Conservation (phyloP, 2,888 invertebrate genomes). For the Pristionchus arcanus region DNA sequence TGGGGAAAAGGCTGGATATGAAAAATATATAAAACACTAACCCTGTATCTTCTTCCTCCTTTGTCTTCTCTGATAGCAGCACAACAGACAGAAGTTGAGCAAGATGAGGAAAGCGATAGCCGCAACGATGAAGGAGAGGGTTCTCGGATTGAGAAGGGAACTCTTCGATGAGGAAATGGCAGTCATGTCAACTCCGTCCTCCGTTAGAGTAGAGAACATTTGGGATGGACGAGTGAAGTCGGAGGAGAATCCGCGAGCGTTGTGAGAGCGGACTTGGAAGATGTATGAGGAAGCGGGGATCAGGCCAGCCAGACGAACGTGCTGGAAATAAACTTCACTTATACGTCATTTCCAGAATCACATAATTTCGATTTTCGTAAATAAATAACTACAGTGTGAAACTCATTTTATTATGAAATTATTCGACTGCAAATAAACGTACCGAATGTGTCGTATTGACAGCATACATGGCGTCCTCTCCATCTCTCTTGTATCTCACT, state of each 20-base stretch:
- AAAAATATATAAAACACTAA: conserved; percentile 41
- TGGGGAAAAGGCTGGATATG: too few relatives aligned
- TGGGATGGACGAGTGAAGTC: conserved; percentile 63
- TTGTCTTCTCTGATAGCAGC: conserved; percentile 60
- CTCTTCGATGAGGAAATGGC: conserved; percentile 13
- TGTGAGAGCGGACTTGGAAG: conserved; percentile 69
- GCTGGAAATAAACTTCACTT: conserved; percentile 55
- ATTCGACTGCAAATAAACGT: too few relatives aligned
- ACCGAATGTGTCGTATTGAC: conserved; percentile 74
- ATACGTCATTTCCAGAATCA: too few relatives aligned
- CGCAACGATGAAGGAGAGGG: conserved; percentile 28
- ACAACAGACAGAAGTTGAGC: conserved; percentile 58
- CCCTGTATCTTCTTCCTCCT: conserved; percentile 69
- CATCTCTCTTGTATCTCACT: conserved; percentile 69
- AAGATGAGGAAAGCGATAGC: conserved; percentile 57
- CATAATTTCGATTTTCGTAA: too few relatives aligned
- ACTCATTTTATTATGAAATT: too few relatives aligned
- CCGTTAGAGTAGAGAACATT: conserved; percentile 64
- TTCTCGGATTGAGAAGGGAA: not conserved
- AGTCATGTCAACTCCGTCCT: conserved; percentile 66
- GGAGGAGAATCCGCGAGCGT: conserved; percentile 66
- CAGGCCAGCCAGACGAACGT: conserved; percentile 64
- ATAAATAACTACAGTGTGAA: too few relatives aligned
- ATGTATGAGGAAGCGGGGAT: conserved; percentile 59
- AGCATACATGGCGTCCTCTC: conserved; percentile 65